Conservation (phyloP, 2,797 vertebrate genomes). For the Cygnus olor region DNA sequence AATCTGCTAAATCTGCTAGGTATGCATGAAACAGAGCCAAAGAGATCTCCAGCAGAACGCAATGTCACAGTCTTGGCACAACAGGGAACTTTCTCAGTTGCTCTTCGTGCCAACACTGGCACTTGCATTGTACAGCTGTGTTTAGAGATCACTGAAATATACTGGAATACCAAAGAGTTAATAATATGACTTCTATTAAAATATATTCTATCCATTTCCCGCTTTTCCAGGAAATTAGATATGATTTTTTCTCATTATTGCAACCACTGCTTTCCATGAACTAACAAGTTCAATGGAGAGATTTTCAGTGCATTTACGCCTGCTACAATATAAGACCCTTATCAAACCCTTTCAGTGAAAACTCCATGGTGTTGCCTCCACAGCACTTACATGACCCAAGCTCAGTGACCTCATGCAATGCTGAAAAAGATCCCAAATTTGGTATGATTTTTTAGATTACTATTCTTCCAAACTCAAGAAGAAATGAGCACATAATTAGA, state of each 20-base stretch:
- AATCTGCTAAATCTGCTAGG: conserved; percentile 79
- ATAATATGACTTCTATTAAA: conserved; percentile 4
- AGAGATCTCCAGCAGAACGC: conserved; percentile 75
- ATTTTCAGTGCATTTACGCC: neutral
- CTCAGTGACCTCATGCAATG: conserved; percentile 16
- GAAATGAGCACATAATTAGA: conserved; percentile 45
- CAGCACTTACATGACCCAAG: neutral
- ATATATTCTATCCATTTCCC: neutral
- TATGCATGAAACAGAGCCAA: conserved; percentile 76
- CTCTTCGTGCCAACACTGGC: conserved; percentile 45
- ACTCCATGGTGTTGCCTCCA: conserved; percentile 27
- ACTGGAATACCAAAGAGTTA: conserved; percentile 39
- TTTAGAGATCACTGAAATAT: conserved; percentile 6
- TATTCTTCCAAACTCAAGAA: neutral
- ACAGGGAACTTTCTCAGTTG: conserved; percentile 53
- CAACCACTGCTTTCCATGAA: conserved; percentile 7
- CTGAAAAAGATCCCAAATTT: conserved; percentile 48
- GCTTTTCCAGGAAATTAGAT: conserved; percentile 29
- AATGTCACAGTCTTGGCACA: conserved; percentile 71
- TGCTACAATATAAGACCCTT: neutral
- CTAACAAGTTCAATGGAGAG: conserved; percentile 3
- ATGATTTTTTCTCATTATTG: neutral
- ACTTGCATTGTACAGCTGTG: conserved; percentile 52
- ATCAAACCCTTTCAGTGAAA: conserved; percentile 41
- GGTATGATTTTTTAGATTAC: conserved; percentile 11